Evolutionary conservation across 2,113 vertebrate genomes (phyloP), one percentile per base, ranked within the genome.

Genomic region (Barbus barbus): DNA sequence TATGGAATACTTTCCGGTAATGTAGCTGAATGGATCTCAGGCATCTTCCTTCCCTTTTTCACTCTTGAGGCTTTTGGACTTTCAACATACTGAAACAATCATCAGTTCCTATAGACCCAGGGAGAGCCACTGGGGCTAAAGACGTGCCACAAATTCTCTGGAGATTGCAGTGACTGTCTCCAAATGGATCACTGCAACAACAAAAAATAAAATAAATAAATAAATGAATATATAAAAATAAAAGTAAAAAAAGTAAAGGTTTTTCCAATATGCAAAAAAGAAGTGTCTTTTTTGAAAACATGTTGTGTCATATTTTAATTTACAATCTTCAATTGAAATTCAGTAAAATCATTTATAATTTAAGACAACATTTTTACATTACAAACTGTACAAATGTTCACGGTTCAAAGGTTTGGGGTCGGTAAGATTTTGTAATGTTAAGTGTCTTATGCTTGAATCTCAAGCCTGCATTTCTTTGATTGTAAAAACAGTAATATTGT

Each of bases 21-120:
- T 58, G 83, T 33, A 38, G 33, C 46, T 38, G 24, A 71, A 69
- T 58, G 65, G 77, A 84, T 79, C 78, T 80, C 31, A 78, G 53
- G 46, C 46, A 9, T 71, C 48, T 71, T 82, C 20, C 65, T 38
- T 75, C 33, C 36, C 36, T 60, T 53, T 79, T 33, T 60, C 36
- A 3, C 67, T 82, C 83, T 31, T 44, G 60, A 51, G 53, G 56
- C 72, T 53, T n/a, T 41, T 71, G 53, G 6, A 76, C 73, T 31
- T 26, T 28, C 2, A 22, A 80, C 83, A 84, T 84, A 78, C 36
- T 80, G 83, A 71, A 84, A 44, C 77, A 84, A 84, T 80, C 77
- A 84, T 78, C 31, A 56, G 73, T 78, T 83, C 73, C 60, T 83
- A 56, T 24, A 60, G 75, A 67, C 36, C 56, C 75, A 46, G 63